Conservation (phyloP, 2,797 vertebrate species). For the Brachymystax lenok region DNA sequence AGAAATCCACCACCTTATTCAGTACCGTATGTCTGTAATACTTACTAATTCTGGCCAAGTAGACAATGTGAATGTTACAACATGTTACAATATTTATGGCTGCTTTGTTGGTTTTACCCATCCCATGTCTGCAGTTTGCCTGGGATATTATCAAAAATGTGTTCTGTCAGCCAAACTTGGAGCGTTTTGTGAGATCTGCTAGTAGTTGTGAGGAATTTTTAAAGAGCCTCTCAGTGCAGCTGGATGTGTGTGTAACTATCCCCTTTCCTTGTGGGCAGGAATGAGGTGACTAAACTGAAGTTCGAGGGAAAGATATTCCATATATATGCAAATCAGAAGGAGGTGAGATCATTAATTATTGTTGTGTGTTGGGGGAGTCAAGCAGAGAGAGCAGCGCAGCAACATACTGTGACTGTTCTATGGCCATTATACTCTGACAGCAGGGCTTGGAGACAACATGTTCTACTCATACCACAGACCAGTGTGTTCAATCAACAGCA, state of each 20-base stretch:
- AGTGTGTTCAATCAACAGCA: too few relatives aligned
- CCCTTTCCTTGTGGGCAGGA: constrained; percentile 73
- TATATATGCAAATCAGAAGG: constrained; percentile 94
- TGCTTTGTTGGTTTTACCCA: constrained; percentile 46
- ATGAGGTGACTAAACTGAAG: constrained; percentile 96
- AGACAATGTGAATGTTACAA: constrained; percentile 14
- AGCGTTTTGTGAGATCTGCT: constrained; percentile 56
- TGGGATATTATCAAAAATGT: constrained; percentile 43
- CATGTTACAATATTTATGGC: constrained; percentile 28
- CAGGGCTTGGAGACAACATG: neutral
- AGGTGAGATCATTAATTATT: constrained; percentile 81
- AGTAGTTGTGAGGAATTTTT: constrained; percentile 69
- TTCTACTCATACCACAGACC: neutral
- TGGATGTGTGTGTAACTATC: constrained; percentile 1
- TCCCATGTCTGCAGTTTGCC: constrained; percentile 18
- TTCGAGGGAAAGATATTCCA: constrained; percentile 98
- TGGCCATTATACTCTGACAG: neutral
- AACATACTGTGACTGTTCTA: neutral
- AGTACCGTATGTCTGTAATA: neutral
- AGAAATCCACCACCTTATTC: neutral
- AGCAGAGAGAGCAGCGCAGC: too few relatives aligned
- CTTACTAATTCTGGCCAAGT: neutral
- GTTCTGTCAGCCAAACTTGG: constrained; percentile 61
- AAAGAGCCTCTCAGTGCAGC: constrained; percentile 47
- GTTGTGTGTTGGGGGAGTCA: constrained; percentile 9